Base-by-base conservation (phyloP, 2,888 invertebrate species). In the Antheraea yamamai region DNA sequence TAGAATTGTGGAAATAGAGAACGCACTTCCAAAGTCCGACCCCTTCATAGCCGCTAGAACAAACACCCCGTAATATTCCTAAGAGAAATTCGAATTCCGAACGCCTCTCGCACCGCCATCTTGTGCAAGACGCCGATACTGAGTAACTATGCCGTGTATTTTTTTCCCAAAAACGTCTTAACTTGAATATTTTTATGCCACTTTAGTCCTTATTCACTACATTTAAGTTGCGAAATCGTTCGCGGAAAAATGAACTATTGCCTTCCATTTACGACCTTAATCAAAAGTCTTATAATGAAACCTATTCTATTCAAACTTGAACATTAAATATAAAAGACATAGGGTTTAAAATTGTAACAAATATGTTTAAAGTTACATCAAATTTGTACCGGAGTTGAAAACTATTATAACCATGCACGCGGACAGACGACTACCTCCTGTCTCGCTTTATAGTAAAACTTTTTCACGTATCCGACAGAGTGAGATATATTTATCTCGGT, bases 51-150 rank as follows among this genome's bases (percentile, higher is more conserved):
- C 39, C 20, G 73, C 68, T 81, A 83, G 84, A 88, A 87, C 86
- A 87, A 85, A 87, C 88, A 91, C 89, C 93, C 91, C 90, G 89
- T 89, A 89, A 83, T 92, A 92, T 92, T 93, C 92, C 94, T 92
- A 89, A 79, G 93, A 93, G 94, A 93, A 93, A 93, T 93, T 94
- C 90, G 89, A 94, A 94, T 92, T 92, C 87, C 90, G 90, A 93
- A 92, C 92, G 92, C 93, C 92, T 89, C 88, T 89, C 82, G 85
- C 85, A 83, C 91, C 94, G 94, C 94, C 94, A 94, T 94, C 92
- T 94, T 94, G 94, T 87, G 89, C 90, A 94, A 94, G 94, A 94
- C 93, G 93, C 92, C 94, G 92, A 92, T 93, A 92, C 90, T 92
- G 92, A 93, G 91, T 92, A 91, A 92, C 92, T 92, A 92, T 91